A percentile compares a stretch with the other conserved stretches of the same genome.
Conservation (phyloP, 2,113 vertebrate genomes). For the Sinocyclocheilus grahami region DNA sequence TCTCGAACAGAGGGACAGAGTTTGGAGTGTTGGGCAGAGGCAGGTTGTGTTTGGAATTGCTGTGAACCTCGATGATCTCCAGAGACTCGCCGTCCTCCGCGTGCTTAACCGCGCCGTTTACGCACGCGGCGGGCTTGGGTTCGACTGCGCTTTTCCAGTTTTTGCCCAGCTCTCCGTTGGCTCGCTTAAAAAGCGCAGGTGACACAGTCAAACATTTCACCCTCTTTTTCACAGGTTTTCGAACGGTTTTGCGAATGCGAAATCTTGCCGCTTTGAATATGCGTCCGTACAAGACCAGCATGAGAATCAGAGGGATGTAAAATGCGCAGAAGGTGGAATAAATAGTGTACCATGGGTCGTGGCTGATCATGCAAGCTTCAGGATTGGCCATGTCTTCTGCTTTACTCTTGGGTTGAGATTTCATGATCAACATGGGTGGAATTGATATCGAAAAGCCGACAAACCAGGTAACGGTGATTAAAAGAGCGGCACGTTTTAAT, state of each 20-base stretch:
- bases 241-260: conserved; percentile 90
- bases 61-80: conserved; percentile 89
- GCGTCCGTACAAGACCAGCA: conserved; percentile 93
- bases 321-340: conserved; percentile 97
- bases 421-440: conserved; percentile 91
- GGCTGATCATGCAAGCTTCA: conserved; percentile 88
- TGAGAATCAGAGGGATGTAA: conserved; percentile 91
- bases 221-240: conserved; percentile 86
- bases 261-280: conserved; percentile 95
- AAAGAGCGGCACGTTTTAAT: conserved; percentile 85
- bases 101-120: conserved; percentile 83
- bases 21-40: conserved; percentile 80
- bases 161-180: conserved; percentile 74
- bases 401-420: conserved; percentile 78
- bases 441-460: conserved; percentile 95
- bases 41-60: conserved; percentile 80
- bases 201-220: conserved; percentile 76
- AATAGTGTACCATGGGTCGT: conserved; percentile 95
- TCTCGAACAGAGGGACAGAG: conserved; percentile 75
- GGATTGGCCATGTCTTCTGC: conserved; percentile 87
- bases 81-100: conserved; percentile 79
- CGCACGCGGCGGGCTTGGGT: conserved; percentile 71
- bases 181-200: conserved; percentile 72
- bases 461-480: conserved; percentile 97
- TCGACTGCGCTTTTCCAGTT: conserved; percentile 82